Evolutionary conservation across 2,113 vertebrate species (phyloP), one percentile per base, ranked within the genome.

Genomic region (Rhinolophus sinicus): DNA sequence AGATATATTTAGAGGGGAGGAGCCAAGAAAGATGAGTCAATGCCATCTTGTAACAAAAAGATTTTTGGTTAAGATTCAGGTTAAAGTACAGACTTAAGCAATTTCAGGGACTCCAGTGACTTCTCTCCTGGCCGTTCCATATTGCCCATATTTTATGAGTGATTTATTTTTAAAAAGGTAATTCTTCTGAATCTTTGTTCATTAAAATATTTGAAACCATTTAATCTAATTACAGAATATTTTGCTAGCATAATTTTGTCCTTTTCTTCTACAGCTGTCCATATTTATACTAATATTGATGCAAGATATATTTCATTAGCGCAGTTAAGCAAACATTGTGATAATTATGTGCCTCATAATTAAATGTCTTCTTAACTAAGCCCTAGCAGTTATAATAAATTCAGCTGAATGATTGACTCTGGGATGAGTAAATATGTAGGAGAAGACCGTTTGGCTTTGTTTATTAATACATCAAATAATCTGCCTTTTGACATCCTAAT

Each of bases 401-500:
- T 96, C 24, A 86, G 21, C 16, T 92, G 15, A 91, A 38, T 80
- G 83, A 94, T 21, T 85, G 26, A 18, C 44, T 90, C 5, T 19
- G 80, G 18, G 2, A 87, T 0, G 2, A 15, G 16, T 89, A 97
- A 94, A 92, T 62, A 44, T 15, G 60, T 21, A 69, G 7, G 6
- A 88, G 38, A 44, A 28, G 35, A 85, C 22, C 8, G 65, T 86
- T 72, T 95, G 69, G 3, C 50, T 67, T 38, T 85, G 19, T 14
- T 85, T 92, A 95, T 97, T 92, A 95, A 90, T 75, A 82, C 15
- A 94, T n/a, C 86, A 92, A 10, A 76, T 38, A 93, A 30, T 19
- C 8, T 82, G 4, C n/a, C 38, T 52, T 73, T 90, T 94, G 28
- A 81, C 26, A 60, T 93, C 6, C 12, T 94, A 64, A 52, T 28